Conservation (phyloP, 2,888 invertebrate genomes). For the Nemoura dubitans region DNA sequence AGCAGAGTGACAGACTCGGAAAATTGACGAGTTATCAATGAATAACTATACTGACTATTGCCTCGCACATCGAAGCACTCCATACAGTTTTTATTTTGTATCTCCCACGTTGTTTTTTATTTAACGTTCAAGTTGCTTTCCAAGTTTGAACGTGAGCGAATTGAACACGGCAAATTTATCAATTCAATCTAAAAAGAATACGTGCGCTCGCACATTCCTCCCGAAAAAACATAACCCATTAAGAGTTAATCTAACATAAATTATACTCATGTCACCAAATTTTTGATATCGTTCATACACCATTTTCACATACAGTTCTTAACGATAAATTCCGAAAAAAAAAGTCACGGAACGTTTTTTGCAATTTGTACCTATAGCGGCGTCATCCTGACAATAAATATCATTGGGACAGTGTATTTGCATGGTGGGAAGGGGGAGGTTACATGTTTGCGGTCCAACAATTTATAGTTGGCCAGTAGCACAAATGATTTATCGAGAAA, state of each 20-base stretch:
- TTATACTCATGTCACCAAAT: constrained; percentile 29
- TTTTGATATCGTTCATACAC: constrained; percentile 25
- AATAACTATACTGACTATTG: neutral
- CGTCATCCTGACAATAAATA: constrained; percentile 29
- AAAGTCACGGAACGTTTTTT: constrained; percentile 18
- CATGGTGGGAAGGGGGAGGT: constrained; percentile 18
- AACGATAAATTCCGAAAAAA: neutral
- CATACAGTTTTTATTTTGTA: too few species aligned
- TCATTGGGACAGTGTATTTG: constrained; percentile 31
- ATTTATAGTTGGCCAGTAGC: constrained; percentile 40
- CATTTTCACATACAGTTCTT: constrained; percentile 13
- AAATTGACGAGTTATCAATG: neutral
- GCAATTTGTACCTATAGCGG: constrained; percentile 24
- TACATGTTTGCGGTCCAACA: constrained; percentile 38
- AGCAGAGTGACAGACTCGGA: neutral
- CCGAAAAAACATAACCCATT: neutral
- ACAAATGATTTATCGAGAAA: constrained; percentile 43
- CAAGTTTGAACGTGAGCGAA: neutral
- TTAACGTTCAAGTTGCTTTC: neutral
- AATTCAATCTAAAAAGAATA: neutral
- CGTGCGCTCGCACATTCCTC: neutral
- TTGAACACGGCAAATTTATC: neutral
- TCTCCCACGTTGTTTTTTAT: neutral
- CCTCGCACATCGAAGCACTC: too few species aligned
- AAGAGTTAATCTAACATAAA: constrained; percentile 7